Evolutionary conservation across 2,888 invertebrate genomes (phyloP).

Genomic region (Dryococelus australis): DNA sequence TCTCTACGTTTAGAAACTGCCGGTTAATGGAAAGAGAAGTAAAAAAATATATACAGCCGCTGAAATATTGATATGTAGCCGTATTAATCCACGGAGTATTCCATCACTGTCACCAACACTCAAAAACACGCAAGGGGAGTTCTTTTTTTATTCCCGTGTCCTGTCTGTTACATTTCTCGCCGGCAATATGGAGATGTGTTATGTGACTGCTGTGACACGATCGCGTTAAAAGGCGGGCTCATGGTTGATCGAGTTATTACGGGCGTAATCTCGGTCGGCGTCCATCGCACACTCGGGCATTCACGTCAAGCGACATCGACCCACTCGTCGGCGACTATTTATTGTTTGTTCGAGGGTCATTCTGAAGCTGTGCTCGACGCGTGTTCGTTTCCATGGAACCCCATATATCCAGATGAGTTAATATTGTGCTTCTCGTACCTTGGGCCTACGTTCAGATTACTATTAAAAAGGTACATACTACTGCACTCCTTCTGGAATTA

Average conservation of each 20-base stretch:
- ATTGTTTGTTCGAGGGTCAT: background rate
- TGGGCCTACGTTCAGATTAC: too few species aligned
- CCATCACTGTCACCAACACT: background rate
- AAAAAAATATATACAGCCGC: background rate
- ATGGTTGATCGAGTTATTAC: background rate
- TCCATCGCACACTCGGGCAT: background rate
- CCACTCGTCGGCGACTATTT: background rate
- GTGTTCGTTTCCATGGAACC: too few species aligned
- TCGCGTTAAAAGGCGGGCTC: background rate
- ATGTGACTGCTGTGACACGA: background rate
- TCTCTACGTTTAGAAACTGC: background rate
- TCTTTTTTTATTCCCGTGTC: background rate
- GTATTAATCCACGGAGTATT: slow-evolving; percentile 11
- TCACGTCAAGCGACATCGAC: background rate
- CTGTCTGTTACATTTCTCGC: slow-evolving; percentile 16
- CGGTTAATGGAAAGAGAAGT: background rate
- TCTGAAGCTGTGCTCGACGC: too few species aligned
- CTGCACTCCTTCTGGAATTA: too few species aligned
- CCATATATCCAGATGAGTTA: too few species aligned
- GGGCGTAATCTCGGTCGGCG: background rate
- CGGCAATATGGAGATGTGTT: slow-evolving; percentile 3
- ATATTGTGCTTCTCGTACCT: too few species aligned
- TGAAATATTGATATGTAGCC: background rate
- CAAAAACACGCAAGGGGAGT: background rate
- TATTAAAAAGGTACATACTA: too few species aligned